Evolutionary conservation across 2,113 vertebrate species (phyloP).

Genomic region (Bungarus multicinctus): DNA sequence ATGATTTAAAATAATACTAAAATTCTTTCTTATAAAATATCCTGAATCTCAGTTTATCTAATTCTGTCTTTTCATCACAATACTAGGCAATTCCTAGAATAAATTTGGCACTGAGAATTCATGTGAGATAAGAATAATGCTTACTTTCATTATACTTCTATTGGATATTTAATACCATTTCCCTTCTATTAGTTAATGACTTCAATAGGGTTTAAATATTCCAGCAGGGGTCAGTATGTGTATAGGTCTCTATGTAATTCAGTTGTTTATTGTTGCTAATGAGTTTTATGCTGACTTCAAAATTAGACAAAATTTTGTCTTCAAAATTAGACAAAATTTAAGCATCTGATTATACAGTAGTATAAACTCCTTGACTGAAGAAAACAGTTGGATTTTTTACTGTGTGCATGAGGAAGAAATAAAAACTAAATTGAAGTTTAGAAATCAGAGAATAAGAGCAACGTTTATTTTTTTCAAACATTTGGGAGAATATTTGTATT

Average conservation of each 20-base stretch:
- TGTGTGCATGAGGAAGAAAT: neutral
- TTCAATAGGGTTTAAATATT: constrained; percentile 24
- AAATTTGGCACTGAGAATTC: neutral
- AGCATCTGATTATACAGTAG: neutral
- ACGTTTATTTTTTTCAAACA: neutral
- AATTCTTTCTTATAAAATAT: neutral
- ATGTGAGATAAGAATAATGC: neutral
- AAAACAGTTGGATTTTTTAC: neutral
- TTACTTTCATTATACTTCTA: neutral
- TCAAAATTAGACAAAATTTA: neutral
- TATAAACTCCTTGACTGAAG: neutral
- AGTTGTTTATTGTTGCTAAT: neutral
- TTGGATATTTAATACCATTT: neutral
- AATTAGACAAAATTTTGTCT: neutral
- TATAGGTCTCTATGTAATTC: constrained; percentile 37
- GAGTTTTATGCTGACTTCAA: neutral
- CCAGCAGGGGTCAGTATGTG: constrained; percentile 63
- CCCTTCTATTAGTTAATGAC: neutral
- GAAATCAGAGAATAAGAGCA: neutral
- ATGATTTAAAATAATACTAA: neutral
- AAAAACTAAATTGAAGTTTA: neutral
- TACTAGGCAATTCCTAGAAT: neutral
- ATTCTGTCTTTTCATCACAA: neutral
- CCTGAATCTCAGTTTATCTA: neutral
- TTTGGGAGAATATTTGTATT: neutral